Evolutionary conservation across 1,140 invertebrate species (phyloP).

Genomic region (Aculops lycopersici): DNA sequence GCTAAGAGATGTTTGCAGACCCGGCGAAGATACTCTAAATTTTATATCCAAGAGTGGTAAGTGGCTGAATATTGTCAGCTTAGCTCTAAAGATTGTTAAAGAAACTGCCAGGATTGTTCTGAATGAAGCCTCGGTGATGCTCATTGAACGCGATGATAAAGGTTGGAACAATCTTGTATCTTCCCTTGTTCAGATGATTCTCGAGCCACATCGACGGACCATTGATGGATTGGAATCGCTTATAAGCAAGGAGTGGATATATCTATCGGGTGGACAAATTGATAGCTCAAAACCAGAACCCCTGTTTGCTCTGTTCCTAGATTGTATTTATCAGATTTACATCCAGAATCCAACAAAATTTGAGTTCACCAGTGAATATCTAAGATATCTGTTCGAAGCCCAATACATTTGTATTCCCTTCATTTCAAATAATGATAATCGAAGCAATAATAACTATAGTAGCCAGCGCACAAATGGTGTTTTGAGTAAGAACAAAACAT

Average conservation of each 20-base stretch:
- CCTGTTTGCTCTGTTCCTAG: slow-evolving; percentile 33
- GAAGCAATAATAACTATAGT: not conserved
- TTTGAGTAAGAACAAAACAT: not conserved
- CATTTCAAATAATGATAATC: slow-evolving; percentile 1
- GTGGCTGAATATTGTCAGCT: slow-evolving; percentile 4
- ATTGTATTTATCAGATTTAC: slow-evolving; percentile 65
- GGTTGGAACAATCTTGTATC: slow-evolving; percentile 60
- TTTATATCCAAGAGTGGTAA: slow-evolving; percentile 6
- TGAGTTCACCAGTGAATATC: slow-evolving; percentile 66
- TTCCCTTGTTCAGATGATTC: slow-evolving; percentile 44
- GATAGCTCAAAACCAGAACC: not conserved
- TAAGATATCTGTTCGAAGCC: slow-evolving; percentile 62
- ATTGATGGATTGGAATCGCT: slow-evolving; percentile 60
- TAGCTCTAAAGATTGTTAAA: slow-evolving; percentile 1
- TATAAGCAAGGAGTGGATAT: slow-evolving; percentile 74
- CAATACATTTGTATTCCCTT: not conserved
- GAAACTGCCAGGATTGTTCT: slow-evolving; percentile 1
- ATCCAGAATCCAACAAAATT: slow-evolving; percentile 56
- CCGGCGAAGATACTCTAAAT: not conserved
- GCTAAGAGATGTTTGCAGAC: slow-evolving; percentile 4
- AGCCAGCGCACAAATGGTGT: not conserved
- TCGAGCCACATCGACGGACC: slow-evolving; percentile 51
- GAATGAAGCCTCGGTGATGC: slow-evolving; percentile 5
- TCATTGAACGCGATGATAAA: slow-evolving; percentile 33
- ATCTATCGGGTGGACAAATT: slow-evolving; percentile 19